phyloP scores from a whole-genome alignment of 1,140 invertebrate species.

The Micrasema minimum region DNA sequence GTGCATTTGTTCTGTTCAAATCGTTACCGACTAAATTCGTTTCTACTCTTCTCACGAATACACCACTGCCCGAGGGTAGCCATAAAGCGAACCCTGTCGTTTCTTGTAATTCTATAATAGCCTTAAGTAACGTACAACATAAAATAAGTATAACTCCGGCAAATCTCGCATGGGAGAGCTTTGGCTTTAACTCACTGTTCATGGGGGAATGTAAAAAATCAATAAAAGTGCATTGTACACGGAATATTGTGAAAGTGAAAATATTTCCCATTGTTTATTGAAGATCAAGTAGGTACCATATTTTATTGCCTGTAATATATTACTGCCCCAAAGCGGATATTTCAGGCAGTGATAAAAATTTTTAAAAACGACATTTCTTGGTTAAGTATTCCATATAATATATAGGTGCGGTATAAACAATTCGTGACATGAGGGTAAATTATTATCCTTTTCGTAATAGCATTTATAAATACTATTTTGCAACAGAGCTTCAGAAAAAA shows the following conservation, averaged over 20 bases:
- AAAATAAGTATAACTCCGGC: slow-evolving; percentile 17
- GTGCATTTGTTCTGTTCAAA: no score
- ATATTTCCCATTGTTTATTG: not conserved
- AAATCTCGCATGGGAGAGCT: slow-evolving; percentile 22
- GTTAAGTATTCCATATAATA: no score
- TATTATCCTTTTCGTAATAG: no score
- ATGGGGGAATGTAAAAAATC: slow-evolving; percentile 11
- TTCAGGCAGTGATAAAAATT: no score
- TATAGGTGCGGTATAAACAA: no score
- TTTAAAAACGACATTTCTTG: no score
- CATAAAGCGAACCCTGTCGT: slow-evolving; percentile 24
- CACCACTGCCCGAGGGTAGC: slow-evolving; percentile 22
- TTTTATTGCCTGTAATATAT: no score
- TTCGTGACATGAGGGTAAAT: no score
- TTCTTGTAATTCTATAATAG: slow-evolving; percentile 26
- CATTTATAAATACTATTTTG: no score
- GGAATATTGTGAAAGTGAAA: not conserved
- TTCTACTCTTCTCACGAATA: slow-evolving; percentile 8
- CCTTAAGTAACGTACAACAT: slow-evolving; percentile 12
- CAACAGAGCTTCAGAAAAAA: no score
- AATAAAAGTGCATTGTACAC: slow-evolving; percentile 15
- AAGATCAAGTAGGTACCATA: not conserved
- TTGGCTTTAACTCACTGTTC: slow-evolving; percentile 1
- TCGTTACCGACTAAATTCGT: no score
- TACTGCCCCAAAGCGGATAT: no score